phyloP scores from a whole-genome alignment of 1,140 invertebrate genomes.

The Aphaenogaster rudis region DNA sequence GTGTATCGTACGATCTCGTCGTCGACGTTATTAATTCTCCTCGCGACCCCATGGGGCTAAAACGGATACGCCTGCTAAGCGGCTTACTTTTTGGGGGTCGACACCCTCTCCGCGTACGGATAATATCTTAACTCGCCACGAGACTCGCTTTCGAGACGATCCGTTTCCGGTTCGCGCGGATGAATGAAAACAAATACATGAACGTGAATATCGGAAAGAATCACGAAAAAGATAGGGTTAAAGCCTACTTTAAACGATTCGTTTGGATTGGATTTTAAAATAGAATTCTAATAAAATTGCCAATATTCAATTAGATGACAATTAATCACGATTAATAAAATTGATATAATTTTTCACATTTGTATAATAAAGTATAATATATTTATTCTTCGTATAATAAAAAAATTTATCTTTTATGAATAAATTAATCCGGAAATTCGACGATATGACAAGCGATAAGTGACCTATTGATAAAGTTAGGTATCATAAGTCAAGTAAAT shows the following conservation, averaged over 20 bases:
- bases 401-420: neutral
- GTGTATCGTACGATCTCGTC: slow-evolving; percentile 13
- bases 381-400: neutral
- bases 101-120: slow-evolving; percentile 57
- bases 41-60: slow-evolving; percentile 57
- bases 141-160: slow-evolving; percentile 40
- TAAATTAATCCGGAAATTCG: neutral
- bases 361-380: neutral
- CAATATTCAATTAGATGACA: neutral
- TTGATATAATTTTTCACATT: neutral
- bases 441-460: neutral
- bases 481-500: neutral
- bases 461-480: neutral
- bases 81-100: slow-evolving; percentile 66
- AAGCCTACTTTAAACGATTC: neutral
- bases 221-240: neutral
- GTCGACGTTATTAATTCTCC: slow-evolving; percentile 36
- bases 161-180: slow-evolving; percentile 21
- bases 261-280: neutral
- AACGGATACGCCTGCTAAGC: slow-evolving; percentile 71
- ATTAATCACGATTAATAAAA: neutral
- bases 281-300: neutral
- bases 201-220: neutral
- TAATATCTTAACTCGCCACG: slow-evolving; percentile 53
- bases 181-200: slow-evolving; percentile 11